Conservation (phyloP, 2,113 vertebrate species). For the Cepphus grylle region DNA sequence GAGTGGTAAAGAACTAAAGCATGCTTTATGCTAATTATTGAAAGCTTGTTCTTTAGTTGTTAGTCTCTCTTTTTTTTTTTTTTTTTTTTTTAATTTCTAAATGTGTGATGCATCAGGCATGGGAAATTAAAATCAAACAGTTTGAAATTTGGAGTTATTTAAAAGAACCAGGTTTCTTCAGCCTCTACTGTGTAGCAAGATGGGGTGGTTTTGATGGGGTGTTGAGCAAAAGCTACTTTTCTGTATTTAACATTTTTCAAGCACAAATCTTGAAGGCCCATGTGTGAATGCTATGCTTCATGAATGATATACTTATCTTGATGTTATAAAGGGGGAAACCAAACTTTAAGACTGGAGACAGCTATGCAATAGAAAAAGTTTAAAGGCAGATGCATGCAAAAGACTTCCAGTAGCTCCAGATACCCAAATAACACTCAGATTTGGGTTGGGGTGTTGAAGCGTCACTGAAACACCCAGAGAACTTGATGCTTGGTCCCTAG, state of each 20-base stretch:
- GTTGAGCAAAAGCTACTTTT: not conserved
- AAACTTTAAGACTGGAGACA: not conserved
- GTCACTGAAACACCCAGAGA: not conserved
- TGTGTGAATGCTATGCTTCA: not conserved
- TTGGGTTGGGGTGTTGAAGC: not conserved
- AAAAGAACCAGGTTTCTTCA: not conserved
- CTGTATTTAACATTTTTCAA: not conserved
- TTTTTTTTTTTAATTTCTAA: not conserved
- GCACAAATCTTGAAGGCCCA: not conserved
- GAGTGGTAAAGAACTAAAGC: not conserved
- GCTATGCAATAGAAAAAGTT: not conserved
- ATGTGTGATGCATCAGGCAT: rapidly evolving
- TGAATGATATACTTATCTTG: not conserved
- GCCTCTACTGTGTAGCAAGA: not conserved
- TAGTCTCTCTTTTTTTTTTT: not conserved
- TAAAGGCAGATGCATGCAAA: not conserved
- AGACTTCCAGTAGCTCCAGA: not conserved
- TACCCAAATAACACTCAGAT: not conserved
- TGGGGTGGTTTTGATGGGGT: rapidly evolving
- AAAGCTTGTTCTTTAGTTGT: not conserved
- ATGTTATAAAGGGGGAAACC: not conserved
- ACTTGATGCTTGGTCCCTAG: not conserved
- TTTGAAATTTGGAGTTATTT: not conserved
- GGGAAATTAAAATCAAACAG: not conserved
- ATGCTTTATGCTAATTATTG: not conserved